Base-by-base conservation (phyloP, 1,140 invertebrate genomes). In the Zaprionus davidi region DNA sequence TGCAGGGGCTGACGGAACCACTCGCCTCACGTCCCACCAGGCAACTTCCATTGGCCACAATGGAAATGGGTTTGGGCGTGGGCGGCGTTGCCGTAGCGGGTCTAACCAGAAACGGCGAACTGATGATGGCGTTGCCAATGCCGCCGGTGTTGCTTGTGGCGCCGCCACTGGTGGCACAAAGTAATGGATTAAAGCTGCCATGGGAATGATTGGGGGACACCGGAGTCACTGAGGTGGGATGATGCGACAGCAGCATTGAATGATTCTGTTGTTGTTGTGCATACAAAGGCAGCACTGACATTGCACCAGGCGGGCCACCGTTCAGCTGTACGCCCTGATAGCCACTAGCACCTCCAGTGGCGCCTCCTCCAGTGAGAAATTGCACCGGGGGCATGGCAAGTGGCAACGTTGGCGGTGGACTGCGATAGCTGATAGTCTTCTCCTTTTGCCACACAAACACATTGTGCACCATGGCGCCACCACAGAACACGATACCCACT, bases 401-500 rank as follows among this genome's bases (percentile, higher is more conserved):
- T 5, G 79, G 65, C 20, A 73, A 7, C 34, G 51, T 22, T 71
- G 24, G 77, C 91, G 93, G 26, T 85, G 94, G 64, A 92, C 94
- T 90, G 0, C 92, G 82, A 70, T 92, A 92, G 56, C 91, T 92
- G 31, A 93, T 96, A 0, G 96, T 96, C 90, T 96, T 96, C 92
- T 97, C 97, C 93, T 95, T 96, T 92, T 98, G 97, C 98, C 97
- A 98, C 20, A 98, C 95, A 93, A 98, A 98, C 5, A 98, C 97
- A 92, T 98, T 98, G 93, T 98, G 98, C 9, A 98, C 97, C 95
- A 98, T 97, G 51, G 97, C 97, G 82, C 97, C 96, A 68, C 97
- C 97, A 92, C 97, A 98, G 93, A 98, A 98, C 13, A 98, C 95
- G 44, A 98, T 97, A 1, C 97, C 97, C 3, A 98, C 93, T 9